Evolutionary conservation across 2,797 vertebrate species (phyloP).

Genomic region (Heterohyrax brucei): DNA sequence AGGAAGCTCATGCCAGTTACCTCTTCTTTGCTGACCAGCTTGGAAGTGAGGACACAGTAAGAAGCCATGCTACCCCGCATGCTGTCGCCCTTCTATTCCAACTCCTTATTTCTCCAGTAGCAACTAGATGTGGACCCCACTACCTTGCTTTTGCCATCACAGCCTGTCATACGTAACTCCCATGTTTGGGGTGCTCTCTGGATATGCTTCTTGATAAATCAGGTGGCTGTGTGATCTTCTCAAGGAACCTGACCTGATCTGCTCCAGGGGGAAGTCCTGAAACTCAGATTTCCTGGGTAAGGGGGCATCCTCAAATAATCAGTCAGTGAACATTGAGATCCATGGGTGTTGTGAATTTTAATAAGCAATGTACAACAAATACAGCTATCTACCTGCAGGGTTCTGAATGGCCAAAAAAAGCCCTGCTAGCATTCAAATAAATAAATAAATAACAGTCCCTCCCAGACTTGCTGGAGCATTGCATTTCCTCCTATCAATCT

Average conservation of each 20-base stretch:
- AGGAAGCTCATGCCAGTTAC: not conserved
- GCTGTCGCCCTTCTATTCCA: not conserved
- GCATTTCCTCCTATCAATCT: conserved; percentile 11
- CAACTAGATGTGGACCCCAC: not conserved
- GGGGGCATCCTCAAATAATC: not conserved
- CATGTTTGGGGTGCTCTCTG: not conserved
- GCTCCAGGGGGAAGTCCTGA: not conserved
- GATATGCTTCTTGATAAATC: not conserved
- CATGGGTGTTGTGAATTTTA: conserved; percentile 13
- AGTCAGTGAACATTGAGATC: not conserved
- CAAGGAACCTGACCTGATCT: not conserved
- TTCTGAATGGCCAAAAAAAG: not conserved
- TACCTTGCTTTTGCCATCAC: not conserved
- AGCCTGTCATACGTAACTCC: not conserved
- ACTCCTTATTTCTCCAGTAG: not conserved
- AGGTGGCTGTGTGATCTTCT: not conserved
- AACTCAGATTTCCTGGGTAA: not conserved
- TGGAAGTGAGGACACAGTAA: not conserved
- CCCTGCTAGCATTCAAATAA: not conserved
- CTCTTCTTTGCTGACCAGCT: not conserved
- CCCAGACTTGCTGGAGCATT: not conserved
- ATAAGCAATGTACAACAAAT: not conserved
- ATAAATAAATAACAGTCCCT: not conserved
- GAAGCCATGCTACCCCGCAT: not conserved
- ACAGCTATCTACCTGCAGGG: not conserved